Evolutionary conservation across 2,113 vertebrate genomes (phyloP), one percentile per base, ranked within the genome.

Genomic region (Solea senegalensis): DNA sequence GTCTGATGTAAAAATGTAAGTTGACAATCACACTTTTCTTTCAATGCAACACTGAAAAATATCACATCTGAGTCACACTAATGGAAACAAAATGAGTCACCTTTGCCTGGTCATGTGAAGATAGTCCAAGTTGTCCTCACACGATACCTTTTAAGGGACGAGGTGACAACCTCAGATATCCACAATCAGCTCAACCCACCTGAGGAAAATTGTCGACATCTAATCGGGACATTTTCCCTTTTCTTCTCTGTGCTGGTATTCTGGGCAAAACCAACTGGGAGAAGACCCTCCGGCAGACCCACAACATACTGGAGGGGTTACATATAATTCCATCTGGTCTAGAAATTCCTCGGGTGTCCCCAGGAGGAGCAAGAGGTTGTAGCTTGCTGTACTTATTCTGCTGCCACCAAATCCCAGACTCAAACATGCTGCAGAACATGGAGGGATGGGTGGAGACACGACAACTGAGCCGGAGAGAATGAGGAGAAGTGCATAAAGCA

Each of bases 161-260:
- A 57, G 12, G 43, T 45, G 28, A 34, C 45, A 3, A 51, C n/a
- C 45, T 58, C 27, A 48, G 26, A 49, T 45, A 50, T 58, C 50
- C 41, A 65, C 11, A 59, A 16, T 65, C 34, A 16, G 50, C 69
- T 53, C 40, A 46, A 62, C 48, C 11, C 46, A 52, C 40, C 34
- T 21, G 13, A 77, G 49, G 53, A 46, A 6, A 5, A 52, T 74
- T 67, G 61, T 41, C 26, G 43, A 44, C 27, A 44, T 69, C 12
- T 69, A 62, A 79, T 76, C 69, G 69, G 76, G 46, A 59, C 54
- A 81, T 51, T 43, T 60, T 63, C 49, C 54, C 34, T 59, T 63
- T 70, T 49, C 12, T 41, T 71, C 43, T 40, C 28, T 73, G 72
- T 66, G 43, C 28, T 61, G 53, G 61, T 76, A 57, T 78, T 72